Evolutionary conservation across 2,113 vertebrate species (phyloP).

Genomic region (Conger conger): DNA sequence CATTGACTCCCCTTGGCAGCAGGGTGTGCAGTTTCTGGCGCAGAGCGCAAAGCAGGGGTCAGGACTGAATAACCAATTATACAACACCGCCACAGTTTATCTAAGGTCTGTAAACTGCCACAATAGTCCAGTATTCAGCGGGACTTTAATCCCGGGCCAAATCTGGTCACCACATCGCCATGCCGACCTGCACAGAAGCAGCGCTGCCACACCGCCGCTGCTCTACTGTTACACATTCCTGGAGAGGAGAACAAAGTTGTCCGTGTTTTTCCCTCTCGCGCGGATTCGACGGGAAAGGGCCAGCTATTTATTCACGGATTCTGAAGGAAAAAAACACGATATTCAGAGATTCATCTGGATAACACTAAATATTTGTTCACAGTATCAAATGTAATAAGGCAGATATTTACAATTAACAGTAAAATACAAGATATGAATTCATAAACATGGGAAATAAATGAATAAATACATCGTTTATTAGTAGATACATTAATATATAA

Average conservation of each 20-base stretch:
- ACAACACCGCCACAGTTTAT: conserved; percentile 89
- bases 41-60: conserved; percentile 85
- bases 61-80: conserved; percentile 96
- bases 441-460: neutral
- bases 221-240: conserved; percentile 63
- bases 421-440: neutral
- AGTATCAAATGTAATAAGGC: neutral
- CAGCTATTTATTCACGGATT: neutral
- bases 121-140: conserved; percentile 86
- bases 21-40: conserved; percentile 78
- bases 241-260: conserved; percentile 35
- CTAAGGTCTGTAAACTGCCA: conserved; percentile 87
- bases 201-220: conserved; percentile 72
- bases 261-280: neutral
- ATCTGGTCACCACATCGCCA: conserved; percentile 76
- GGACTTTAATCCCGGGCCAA: conserved; percentile 79
- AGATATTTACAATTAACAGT: neutral
- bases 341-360: neutral
- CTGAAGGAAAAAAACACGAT: neutral
- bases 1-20: conserved; percentile 95
- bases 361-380: neutral
- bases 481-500: neutral
- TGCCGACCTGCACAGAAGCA: conserved; percentile 62
- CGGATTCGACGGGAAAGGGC: neutral
- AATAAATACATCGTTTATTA: neutral